These are phyloP conservation scores for Peromyscus maniculatus DNA, from an alignment of 2,113 vertebrate species.

Conservation along the genomic window DNA sequence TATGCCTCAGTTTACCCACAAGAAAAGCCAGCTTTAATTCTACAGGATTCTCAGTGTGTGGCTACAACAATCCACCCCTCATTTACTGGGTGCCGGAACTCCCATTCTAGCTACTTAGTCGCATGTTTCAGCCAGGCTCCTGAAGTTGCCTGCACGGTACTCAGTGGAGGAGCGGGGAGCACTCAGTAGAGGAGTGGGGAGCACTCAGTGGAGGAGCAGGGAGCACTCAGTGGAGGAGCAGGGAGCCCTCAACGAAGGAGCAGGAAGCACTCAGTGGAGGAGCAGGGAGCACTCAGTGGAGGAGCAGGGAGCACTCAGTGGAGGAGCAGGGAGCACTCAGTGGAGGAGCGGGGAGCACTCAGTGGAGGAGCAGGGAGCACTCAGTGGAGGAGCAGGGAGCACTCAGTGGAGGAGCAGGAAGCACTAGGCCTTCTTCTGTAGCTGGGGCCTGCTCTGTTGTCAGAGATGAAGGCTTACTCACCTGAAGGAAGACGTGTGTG, in stretches of 20 bases:
- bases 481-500: not conserved
- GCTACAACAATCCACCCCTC: not conserved
- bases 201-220: not conserved
- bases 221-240: too few species aligned
- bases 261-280: not conserved
- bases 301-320: not conserved
- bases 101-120: not conserved
- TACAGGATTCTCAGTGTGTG: not conserved
- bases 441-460: not conserved
- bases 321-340: not conserved
- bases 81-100: not conserved
- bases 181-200: not conserved
- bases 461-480: not conserved
- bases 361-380: not conserved
- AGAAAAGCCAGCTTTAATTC: not conserved
- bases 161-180: not conserved
- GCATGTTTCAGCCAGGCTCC: not conserved
- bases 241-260: not conserved
- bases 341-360: not conserved
- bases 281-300: not conserved
- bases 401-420: not conserved
- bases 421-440: rapidly evolving
- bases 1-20: not conserved
- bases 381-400: not conserved
- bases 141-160: not conserved